Conservation (phyloP, 2,888 invertebrate species). For the Nomada flava region DNA sequence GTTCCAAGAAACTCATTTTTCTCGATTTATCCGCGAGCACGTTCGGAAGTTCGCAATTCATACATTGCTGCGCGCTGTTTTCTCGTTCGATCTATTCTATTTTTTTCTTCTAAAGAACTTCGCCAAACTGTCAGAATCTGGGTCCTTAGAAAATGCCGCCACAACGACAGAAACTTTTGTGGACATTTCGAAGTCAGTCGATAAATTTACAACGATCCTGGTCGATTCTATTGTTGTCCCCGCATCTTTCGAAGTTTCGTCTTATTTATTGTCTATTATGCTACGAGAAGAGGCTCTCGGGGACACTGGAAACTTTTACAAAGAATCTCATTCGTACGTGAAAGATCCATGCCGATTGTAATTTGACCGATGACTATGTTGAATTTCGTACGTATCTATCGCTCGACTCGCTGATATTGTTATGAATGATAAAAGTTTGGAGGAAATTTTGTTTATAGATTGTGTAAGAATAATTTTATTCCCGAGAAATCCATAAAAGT, state of each 20-base stretch:
- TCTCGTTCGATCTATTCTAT: neutral
- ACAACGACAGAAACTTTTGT: constrained; percentile 43
- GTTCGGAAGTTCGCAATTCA: constrained; percentile 55
- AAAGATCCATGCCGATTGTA: neutral
- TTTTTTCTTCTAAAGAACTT: neutral
- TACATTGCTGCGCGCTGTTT: constrained; percentile 42
- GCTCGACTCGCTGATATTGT: neutral
- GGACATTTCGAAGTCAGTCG: constrained; percentile 24
- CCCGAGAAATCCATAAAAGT: too few relatives aligned
- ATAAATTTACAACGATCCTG: constrained; percentile 33
- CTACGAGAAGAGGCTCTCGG: neutral
- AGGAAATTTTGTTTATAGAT: neutral
- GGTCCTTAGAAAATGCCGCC: constrained; percentile 36
- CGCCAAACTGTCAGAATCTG: constrained; percentile 31
- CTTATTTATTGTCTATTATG: constrained; percentile 22
- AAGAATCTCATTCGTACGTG: neutral
- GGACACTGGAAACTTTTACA: neutral
- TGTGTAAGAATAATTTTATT: too few relatives aligned
- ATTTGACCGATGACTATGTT: neutral
- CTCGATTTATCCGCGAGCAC: constrained; percentile 49
- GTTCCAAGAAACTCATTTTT: constrained; percentile 55
- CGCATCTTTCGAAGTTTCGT: constrained; percentile 12
- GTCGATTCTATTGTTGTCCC: constrained; percentile 25
- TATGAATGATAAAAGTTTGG: neutral
- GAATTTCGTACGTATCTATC: neutral